Base-by-base conservation (phyloP, 2,113 vertebrate genomes). In the Labrus mixtus region DNA sequence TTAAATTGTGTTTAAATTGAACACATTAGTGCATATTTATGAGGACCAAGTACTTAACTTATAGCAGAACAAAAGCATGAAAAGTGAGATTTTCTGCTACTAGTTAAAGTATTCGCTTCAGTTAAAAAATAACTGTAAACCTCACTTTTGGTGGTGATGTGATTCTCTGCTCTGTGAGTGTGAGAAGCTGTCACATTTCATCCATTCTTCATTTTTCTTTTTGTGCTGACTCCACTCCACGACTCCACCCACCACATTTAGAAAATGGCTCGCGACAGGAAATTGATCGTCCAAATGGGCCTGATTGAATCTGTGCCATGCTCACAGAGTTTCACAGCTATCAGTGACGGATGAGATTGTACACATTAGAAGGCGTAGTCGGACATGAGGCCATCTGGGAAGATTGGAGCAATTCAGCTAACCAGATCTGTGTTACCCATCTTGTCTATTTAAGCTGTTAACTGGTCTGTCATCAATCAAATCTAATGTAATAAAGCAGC, bases 331-430 rank as follows among this genome's bases (percentile, higher is more conserved):
- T 88, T 84, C 79, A 37, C 80, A 78, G 73, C 77, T 76, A 82
- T 88, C 87, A 68, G 71, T 25, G 59, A 12, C 75, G 62, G 85
- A 91, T 86, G 83, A 88, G 84, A 90, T 91, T 85, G 88, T 69
- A 53, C 59, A 64, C 79, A 81, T 82, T 65, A 90, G 70, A 50
- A 77, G 62, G 11, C 53, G 76, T 51, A 41, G 59, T 57, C 6
- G 53, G 66, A 87, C 82, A 72, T 36, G 15, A 62, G 54, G 51
- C 74, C 91, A 90, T 88, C 86, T 91, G 90, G 72, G 59, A 68
- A 23, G 22, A 81, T 54, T 64, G 61, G 53, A 73, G 77, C 57
- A 37, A 58, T 78, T 61, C 45, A 73, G 62, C 68, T 62, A 90
- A 82, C 69, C n/a, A 13, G 53, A 86, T 86, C 74, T 68, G 64